Evolutionary conservation across 2,888 invertebrate species (phyloP).

Genomic region (Macaria liturata): DNA sequence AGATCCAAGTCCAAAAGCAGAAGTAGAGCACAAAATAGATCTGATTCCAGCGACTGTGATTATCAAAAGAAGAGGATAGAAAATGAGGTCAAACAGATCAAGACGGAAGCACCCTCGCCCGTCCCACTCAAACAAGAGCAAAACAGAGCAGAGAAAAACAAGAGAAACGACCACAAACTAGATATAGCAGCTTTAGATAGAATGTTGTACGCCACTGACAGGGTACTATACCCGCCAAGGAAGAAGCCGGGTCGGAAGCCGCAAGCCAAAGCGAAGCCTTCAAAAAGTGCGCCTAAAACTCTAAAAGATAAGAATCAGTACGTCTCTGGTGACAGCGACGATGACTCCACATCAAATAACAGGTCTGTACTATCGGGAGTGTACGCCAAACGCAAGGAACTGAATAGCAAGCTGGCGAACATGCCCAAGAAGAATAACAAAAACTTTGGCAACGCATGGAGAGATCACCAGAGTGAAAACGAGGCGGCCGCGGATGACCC

Average conservation of each 20-base stretch:
- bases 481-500: slow-evolving; percentile 81
- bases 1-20: slow-evolving; percentile 76
- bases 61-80: slow-evolving; percentile 70
- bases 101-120: slow-evolving; percentile 76
- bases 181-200: slow-evolving; percentile 85
- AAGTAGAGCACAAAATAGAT: slow-evolving; percentile 70
- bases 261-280: slow-evolving; percentile 66
- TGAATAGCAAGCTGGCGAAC: slow-evolving; percentile 71
- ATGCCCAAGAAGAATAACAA: slow-evolving; percentile 68
- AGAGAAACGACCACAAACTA: slow-evolving; percentile 72
- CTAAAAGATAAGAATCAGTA: slow-evolving; percentile 75
- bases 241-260: slow-evolving; percentile 88
- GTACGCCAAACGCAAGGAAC: slow-evolving; percentile 78
- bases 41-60: slow-evolving; percentile 76
- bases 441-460: slow-evolving; percentile 69
- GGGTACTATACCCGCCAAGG: slow-evolving; percentile 90
- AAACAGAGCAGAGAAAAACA: slow-evolving; percentile 67
- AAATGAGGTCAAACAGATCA: slow-evolving; percentile 75
- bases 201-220: slow-evolving; percentile 88
- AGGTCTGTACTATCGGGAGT: slow-evolving; percentile 76
- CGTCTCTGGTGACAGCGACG: slow-evolving; percentile 71
- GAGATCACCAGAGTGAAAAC: slow-evolving; percentile 77
- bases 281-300: slow-evolving; percentile 62
- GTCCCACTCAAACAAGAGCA: slow-evolving; percentile 73
- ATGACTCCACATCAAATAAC: slow-evolving; percentile 62